Base-by-base conservation (phyloP, 2,797 vertebrate genomes). In the Rhinogobio ventralis region DNA sequence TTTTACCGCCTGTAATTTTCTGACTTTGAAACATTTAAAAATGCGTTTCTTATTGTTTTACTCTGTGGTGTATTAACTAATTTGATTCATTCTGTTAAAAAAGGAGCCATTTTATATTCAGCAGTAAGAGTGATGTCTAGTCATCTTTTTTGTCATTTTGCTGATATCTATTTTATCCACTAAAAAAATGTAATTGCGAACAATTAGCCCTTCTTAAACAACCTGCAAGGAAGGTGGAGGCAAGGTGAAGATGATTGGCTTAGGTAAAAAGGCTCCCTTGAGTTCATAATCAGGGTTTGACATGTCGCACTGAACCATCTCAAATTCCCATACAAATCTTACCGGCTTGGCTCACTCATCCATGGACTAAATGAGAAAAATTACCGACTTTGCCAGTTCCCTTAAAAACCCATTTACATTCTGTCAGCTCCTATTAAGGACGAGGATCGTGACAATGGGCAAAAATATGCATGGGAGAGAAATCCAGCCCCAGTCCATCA, bases 341-440 rank as follows among this genome's bases (percentile, higher is more conserved):
- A 93, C 93, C 91, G 91, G 93, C 92, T 92, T 92, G 93, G 92
- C 94, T 94, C 83, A 94, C 93, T 96, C 95, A 95, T 96, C 95
- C 93, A 90, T 93, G 94, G 93, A 95, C 93, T 95, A 95, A 96
- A 96, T 95, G 94, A 96, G 95, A 96, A 95, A 96, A 96, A 95
- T 94, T 93, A 94, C 94, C 92, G 90, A 94, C 95, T 95, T 93
- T 94, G 93, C 94, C 91, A 94, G 93, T 94, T 95, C 93, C 93
- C 95, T 96, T 94, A 95, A 95, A 95, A 95, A 89, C 92, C 93
- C 93, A 96, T 97, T 96, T 97, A 95, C 95, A 96, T 96, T 93
- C 95, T 96, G 96, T 96, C 96, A 95, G 94, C 93, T 96, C 89
- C 92, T 91, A 96, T 97, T 96, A 96, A 84, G 90, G 90, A 93